A percentile compares a stretch with the other conserved stretches of the same genome.
These are phyloP conservation scores for Embidobia sp. DNA, from an alignment of 2,888 invertebrate genomes.

Conservation along the genomic window DNA sequence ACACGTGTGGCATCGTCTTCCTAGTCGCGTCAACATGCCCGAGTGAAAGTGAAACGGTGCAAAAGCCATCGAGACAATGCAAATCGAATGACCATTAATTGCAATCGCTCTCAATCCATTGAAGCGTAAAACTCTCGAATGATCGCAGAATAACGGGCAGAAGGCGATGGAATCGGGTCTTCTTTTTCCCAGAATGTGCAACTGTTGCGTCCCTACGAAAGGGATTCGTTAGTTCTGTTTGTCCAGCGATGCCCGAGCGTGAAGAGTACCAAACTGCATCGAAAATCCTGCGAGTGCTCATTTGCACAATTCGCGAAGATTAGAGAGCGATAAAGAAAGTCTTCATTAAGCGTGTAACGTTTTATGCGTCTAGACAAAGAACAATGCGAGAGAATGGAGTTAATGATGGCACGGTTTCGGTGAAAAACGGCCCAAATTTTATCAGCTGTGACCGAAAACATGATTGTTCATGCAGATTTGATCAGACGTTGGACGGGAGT, in stretches of 20 bases:
- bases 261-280: too few species aligned
- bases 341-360: slow-evolving; percentile 32
- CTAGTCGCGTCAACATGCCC: slow-evolving; percentile 71
- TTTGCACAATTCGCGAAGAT: slow-evolving; percentile 51
- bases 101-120: slow-evolving; percentile 52
- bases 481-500: too few species aligned
- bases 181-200: too few species aligned
- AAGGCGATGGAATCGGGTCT: too few species aligned
- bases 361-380: slow-evolving; percentile 29
- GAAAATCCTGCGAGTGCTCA: slow-evolving; percentile 24
- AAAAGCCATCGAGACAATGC: slow-evolving; percentile 67
- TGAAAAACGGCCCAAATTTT: neutral
- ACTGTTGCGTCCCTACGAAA: too few species aligned
- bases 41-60: slow-evolving; percentile 76
- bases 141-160: neutral
- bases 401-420: slow-evolving; percentile 12
- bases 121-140: slow-evolving; percentile 44
- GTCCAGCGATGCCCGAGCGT: slow-evolving; percentile 46
- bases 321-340: slow-evolving; percentile 63
- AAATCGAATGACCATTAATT: slow-evolving; percentile 72
- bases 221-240: slow-evolving; percentile 34
- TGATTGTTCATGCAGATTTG: too few species aligned
- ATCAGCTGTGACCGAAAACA: neutral
- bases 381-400: slow-evolving; percentile 21
- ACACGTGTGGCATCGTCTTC: slow-evolving; percentile 71